A percentile compares a stretch with the other conserved stretches of the same genome.
phyloP scores from a whole-genome alignment of 2,797 vertebrate genomes.

The Crotalus adamanteus region DNA sequence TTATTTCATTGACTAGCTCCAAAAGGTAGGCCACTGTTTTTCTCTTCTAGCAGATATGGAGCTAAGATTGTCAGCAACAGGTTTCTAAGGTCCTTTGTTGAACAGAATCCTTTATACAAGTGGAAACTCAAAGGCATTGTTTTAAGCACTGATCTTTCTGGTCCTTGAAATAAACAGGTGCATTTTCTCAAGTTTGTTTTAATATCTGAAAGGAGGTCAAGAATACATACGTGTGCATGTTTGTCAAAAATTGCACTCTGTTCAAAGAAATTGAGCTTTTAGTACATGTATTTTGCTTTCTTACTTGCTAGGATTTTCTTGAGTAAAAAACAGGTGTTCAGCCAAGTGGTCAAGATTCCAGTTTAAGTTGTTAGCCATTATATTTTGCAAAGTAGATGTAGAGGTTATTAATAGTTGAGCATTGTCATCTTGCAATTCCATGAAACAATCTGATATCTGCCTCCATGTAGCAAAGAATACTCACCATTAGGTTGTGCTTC shows the following conservation, averaged over 20 bases:
- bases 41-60: background rate
- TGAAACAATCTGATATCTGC: background rate
- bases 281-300: background rate
- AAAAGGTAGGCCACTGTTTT: background rate
- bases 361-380: background rate
- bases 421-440: background rate
- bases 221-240: background rate
- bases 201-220: background rate
- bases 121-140: background rate
- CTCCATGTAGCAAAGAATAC: background rate
- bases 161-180: background rate
- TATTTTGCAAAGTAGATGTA: background rate
- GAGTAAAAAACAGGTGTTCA: constrained; percentile 9
- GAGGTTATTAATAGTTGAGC: background rate
- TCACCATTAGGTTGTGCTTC: background rate
- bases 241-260: background rate
- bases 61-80: background rate
- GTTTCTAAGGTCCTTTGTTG: background rate
- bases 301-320: background rate
- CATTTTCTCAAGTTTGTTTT: background rate
- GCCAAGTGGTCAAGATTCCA: background rate
- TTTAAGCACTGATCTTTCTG: background rate
- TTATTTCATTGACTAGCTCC: background rate
- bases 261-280: background rate
- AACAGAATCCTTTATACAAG: background rate